These are phyloP conservation scores for Drosophila tanythrix DNA, from an alignment of 2,888 invertebrate genomes.

Conservation along the genomic window DNA sequence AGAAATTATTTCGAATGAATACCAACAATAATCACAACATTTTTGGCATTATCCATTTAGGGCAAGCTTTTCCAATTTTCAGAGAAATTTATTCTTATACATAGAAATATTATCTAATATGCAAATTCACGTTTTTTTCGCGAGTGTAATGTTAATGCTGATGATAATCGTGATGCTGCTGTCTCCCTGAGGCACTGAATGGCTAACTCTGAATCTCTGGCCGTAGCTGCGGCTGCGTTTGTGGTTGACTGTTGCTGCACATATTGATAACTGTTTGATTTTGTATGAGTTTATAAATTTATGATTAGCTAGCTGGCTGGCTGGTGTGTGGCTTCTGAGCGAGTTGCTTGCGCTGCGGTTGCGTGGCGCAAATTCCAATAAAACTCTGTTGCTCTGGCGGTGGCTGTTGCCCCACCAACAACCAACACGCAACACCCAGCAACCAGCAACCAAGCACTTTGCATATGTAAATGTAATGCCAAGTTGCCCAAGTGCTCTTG, in stretches of 20 bases:
- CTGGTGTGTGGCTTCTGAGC: constrained; percentile 40
- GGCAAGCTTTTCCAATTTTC: no score
- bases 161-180: constrained; percentile 21
- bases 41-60: no score
- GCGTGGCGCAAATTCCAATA: constrained; percentile 27
- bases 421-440: background rate
- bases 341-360: constrained; percentile 28
- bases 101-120: no score
- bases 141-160: constrained; percentile 1
- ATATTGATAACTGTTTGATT: constrained; percentile 82
- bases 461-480: constrained; percentile 42
- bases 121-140: background rate
- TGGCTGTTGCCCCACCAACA: background rate
- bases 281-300: constrained; percentile 81
- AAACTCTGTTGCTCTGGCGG: constrained; percentile 22
- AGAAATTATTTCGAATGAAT: no score
- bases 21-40: no score
- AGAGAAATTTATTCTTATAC: no score
- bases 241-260: constrained; percentile 47
- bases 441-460: constrained; percentile 31
- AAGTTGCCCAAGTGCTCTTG: constrained; percentile 35
- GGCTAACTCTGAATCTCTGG: constrained; percentile 2
- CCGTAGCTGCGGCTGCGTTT: constrained; percentile 13
- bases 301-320: constrained; percentile 68
- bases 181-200: constrained; percentile 35